Conservation (phyloP, 2,797 vertebrate species). For the Merluccius polli region DNA sequence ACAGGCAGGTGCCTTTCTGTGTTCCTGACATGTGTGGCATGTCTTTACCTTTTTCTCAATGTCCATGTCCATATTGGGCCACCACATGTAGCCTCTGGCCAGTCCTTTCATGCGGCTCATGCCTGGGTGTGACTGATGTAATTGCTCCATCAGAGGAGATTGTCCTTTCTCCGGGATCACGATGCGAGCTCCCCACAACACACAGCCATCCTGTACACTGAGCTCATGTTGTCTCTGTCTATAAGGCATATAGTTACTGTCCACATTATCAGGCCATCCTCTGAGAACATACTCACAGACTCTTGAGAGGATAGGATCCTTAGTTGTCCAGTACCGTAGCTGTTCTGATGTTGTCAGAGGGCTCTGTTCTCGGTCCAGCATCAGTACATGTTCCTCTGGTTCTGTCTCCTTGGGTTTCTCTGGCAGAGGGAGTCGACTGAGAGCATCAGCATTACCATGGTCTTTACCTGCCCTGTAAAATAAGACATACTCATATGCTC, state of each 20-base stretch:
- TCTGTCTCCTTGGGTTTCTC: background rate
- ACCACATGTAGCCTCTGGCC: conserved; percentile 21
- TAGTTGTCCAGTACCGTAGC: conserved; percentile 11
- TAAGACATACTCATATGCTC: conserved; percentile 20
- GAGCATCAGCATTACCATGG: conserved; percentile 7
- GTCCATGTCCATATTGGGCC: conserved; percentile 14
- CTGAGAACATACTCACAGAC: conserved; percentile 2
- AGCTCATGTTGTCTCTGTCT: conserved; percentile 1
- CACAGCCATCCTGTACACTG: conserved; percentile 18
- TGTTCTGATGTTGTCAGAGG: background rate
- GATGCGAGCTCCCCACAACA: conserved; percentile 13
- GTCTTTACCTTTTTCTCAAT: conserved; percentile 15
- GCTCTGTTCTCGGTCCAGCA: background rate
- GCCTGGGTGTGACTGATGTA: conserved; percentile 14
- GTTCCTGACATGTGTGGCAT: conserved; percentile 22
- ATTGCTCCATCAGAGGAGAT: background rate
- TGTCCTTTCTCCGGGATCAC: conserved; percentile 10
- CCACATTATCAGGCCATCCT: conserved; percentile 9
- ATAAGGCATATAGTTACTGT: conserved; percentile 10
- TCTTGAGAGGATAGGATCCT: conserved; percentile 10
- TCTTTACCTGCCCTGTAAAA: conserved; percentile 15
- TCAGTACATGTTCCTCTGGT: background rate
- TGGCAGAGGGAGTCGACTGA: conserved; percentile 16
- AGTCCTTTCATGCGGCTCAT: conserved; percentile 32
- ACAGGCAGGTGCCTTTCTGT: conserved; percentile 13